These are phyloP conservation scores for Colaptes auratus DNA, from an alignment of 2,113 vertebrate genomes.

Conservation along the genomic window DNA sequence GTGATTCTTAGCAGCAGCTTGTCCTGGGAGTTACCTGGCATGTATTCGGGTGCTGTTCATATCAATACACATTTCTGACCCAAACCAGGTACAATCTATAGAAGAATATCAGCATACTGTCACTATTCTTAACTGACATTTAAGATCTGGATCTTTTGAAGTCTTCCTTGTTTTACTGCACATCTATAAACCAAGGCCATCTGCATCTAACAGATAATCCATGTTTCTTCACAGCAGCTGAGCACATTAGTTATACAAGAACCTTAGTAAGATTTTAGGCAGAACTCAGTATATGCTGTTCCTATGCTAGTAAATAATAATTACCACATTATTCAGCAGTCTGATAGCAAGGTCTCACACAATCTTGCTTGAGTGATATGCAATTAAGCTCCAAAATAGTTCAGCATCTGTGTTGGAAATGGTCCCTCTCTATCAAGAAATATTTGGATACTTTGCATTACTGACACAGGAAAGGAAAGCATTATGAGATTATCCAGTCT, in stretches of 20 bases:
- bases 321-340: background rate
- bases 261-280: background rate
- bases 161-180: background rate
- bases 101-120: background rate
- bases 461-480: background rate
- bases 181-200: background rate
- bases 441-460: background rate
- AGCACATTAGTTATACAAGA: background rate
- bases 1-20: background rate
- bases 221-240: background rate
- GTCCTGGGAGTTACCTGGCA: background rate
- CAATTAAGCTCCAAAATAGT: accelerated
- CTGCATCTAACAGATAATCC: background rate
- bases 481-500: background rate
- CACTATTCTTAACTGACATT: background rate
- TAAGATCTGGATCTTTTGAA: background rate
- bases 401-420: background rate
- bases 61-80: background rate
- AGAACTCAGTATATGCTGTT: background rate
- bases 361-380: background rate
- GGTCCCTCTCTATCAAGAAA: background rate
- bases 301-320: background rate
- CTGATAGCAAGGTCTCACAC: background rate
- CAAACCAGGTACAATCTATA: background rate
- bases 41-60: background rate